phyloP scores from a whole-genome alignment of 2,888 invertebrate genomes.

The Seira musarum region DNA sequence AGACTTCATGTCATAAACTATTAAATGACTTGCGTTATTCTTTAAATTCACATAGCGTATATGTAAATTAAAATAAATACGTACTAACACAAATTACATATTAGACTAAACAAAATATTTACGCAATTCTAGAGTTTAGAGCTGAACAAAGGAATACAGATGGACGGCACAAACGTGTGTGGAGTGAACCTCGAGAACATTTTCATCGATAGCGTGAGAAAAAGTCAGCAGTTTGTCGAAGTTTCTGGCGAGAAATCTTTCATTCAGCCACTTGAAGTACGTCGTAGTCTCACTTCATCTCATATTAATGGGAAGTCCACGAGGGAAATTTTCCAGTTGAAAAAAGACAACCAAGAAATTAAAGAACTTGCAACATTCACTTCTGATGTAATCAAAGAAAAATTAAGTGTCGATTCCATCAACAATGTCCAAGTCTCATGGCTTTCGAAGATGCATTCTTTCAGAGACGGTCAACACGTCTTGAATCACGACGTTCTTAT shows the following conservation, averaged over 20 bases:
- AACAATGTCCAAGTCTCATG: conserved; percentile 37
- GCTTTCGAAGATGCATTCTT: conserved; percentile 40
- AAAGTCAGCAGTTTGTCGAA: conserved; percentile 33
- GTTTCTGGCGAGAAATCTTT: conserved; percentile 51
- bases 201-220: conserved; percentile 49
- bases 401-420: conserved; percentile 27
- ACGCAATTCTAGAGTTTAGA: conserved; percentile 48
- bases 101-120: no score
- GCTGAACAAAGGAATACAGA: conserved; percentile 15
- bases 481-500: conserved; percentile 31
- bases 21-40: no score
- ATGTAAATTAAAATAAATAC: no score
- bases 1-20: no score
- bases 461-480: conserved; percentile 43
- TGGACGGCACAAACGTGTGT: conserved; percentile 49
- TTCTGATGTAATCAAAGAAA: conserved; percentile 20
- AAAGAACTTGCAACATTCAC: background rate
- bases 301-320: conserved; percentile 43
- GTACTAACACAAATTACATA: no score
- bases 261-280: conserved; percentile 8
- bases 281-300: conserved; percentile 17
- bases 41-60: no score
- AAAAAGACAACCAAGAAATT: conserved; percentile 42
- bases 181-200: conserved; percentile 53
- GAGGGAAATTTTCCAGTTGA: conserved; percentile 40